A percentile compares a stretch with the other conserved stretches of the same genome.
Conservation (phyloP, 2,113 vertebrate genomes). For the Otis tarda region DNA sequence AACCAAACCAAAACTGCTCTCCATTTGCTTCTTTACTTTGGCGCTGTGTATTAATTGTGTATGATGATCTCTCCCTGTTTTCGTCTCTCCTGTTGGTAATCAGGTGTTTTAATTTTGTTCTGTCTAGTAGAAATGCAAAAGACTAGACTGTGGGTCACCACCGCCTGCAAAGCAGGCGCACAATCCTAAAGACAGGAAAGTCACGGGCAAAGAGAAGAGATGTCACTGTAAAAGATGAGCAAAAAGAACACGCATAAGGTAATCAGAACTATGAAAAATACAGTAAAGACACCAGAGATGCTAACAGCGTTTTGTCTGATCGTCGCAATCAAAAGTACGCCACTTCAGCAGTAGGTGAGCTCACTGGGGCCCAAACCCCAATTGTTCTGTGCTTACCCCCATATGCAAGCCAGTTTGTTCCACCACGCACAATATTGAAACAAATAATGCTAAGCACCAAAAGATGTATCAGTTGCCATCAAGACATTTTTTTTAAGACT, state of each 20-base stretch:
- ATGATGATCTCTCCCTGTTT: neutral
- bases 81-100: slow-evolving; percentile 45
- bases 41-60: neutral
- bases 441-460: neutral
- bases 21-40: neutral
- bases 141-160: slow-evolving; percentile 54
- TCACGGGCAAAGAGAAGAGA: slow-evolving; percentile 54
- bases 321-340: neutral
- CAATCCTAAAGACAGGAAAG: slow-evolving; percentile 52
- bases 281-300: neutral
- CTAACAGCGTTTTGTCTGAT: neutral
- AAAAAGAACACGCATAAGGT: neutral
- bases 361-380: neutral
- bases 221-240: slow-evolving; percentile 15
- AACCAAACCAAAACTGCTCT: slow-evolving; percentile 8
- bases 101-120: slow-evolving; percentile 57
- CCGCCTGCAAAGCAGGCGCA: slow-evolving; percentile 38
- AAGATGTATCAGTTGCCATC: neutral
- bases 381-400: neutral
- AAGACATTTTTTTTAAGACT: neutral
- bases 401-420: neutral
- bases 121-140: slow-evolving; percentile 36
- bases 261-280: slow-evolving; percentile 14
- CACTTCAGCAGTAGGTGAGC: neutral
- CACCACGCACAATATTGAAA: neutral